Conservation (phyloP, 2,113 vertebrate species). For the Ammodytes marinus region DNA sequence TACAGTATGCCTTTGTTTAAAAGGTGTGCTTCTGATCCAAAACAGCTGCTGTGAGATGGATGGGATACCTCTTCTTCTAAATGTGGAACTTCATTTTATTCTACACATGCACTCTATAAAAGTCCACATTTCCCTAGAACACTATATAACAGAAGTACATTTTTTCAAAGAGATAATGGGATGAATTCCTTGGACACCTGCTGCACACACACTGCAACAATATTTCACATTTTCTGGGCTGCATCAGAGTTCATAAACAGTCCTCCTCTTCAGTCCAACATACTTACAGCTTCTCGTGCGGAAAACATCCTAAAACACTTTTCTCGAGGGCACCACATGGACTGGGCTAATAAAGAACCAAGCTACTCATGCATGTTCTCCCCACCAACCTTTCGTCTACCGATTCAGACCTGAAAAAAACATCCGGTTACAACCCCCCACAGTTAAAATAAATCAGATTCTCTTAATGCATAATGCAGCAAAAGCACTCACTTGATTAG, state of each 20-base stretch:
- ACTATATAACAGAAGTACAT: neutral
- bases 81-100: too few relatives aligned
- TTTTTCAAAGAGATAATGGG: slow-evolving; percentile 6
- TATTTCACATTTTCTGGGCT: slow-evolving; percentile 4
- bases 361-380: neutral
- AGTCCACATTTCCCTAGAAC: neutral
- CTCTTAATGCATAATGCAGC: slow-evolving; percentile 70
- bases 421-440: slow-evolving; percentile 35
- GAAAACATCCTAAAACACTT: slow-evolving; percentile 3
- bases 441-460: slow-evolving; percentile 71
- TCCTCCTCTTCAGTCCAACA: neutral
- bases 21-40: neutral
- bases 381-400: slow-evolving; percentile 5
- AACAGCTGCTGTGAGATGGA: neutral
- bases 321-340: slow-evolving; percentile 30
- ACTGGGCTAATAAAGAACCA: neutral
- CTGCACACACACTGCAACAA: neutral
- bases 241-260: neutral
- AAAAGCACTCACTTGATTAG: slow-evolving; percentile 75
- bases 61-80: neutral
- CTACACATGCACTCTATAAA: neutral
- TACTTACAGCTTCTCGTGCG: neutral
- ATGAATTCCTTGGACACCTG: neutral
- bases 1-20: neutral
- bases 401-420: slow-evolving; percentile 46